Base-by-base conservation (phyloP, 2,888 invertebrate species). In the Melieria crassipennis region DNA sequence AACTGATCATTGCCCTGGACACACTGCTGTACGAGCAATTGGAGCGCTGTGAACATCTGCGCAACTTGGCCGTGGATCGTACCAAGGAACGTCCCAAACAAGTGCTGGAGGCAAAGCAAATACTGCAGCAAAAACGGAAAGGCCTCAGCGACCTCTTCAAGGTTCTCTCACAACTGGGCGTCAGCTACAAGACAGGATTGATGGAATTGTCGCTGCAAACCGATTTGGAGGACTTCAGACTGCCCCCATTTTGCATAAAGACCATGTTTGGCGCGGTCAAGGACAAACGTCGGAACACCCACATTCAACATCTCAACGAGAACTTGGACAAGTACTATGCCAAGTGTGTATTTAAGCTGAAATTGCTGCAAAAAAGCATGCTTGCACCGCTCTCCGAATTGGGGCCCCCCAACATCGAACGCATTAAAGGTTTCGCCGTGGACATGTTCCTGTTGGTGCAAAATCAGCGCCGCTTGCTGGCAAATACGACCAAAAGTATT, bases 81-180 rank as follows among this genome's bases (percentile, higher is more conserved):
- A 78, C 79, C 7, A 84, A 85, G 72, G 84, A 85, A 52, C 92
- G 93, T 80, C 89, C 90, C 0, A 93, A 94, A 80, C 95, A 95
- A 83, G 92, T 91, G 74, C 91, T 94, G 0, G 91, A 92, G 84
- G 93, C 93, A 0, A 95, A 94, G 82, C 91, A 91, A 83, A 92
- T 95, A 65, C 88, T 96, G 4, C 93, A 94, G 80, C 93, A 94
- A 80, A 97, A 97, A 84, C 91, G 94, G 47, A 92, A 94, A 87
- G 92, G 93, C 0, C 86, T 98, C 1, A 91, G 94, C 0, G 96
- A 97, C 85, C 88, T 98, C 60, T 98, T 97, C 85, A 95, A 94
- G 83, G 89, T 90, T 43, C 87, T 99, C 0, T 85, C 90, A 0
- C 90, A 90, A 72, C 88, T 94, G 76, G 96, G 97, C 0, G 84